Percentiles rank a stretch among this genome's conserved stretches.
Evolutionary conservation across 92 coral and sea anemone species (phyloP).

Genomic region (Bergia puertoricense): DNA sequence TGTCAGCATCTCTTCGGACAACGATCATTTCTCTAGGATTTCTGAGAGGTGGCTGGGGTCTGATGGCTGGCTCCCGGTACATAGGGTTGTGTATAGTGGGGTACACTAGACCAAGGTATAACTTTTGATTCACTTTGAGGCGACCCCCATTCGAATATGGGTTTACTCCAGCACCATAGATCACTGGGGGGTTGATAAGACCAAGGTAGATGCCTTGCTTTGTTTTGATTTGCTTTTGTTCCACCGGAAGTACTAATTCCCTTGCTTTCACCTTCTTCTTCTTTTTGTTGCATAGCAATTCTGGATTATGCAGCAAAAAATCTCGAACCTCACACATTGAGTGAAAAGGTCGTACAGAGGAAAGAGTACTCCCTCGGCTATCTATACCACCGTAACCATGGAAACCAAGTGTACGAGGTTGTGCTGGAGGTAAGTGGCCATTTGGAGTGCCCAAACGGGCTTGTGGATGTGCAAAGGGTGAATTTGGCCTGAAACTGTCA

Average conservation of each 20-base stretch:
- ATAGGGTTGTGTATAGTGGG: constrained; percentile 66
- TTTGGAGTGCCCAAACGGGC: constrained; percentile 60
- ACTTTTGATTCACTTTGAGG: constrained; percentile 77
- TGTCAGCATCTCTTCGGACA: constrained; percentile 69
- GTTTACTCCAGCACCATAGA: constrained; percentile 72
- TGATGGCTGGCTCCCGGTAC: constrained; percentile 58
- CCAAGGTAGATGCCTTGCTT: constrained; percentile 92
- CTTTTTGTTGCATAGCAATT: constrained; percentile 60
- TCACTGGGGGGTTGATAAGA: constrained; percentile 74
- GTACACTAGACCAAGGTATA: constrained; percentile 82
- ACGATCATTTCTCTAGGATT: constrained; percentile 63
- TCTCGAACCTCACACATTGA: constrained; percentile 79
- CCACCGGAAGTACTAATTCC: constrained; percentile 27
- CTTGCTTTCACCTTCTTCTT: constrained; percentile 48
- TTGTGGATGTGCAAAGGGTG: constrained; percentile 77
- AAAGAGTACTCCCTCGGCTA: constrained; percentile 15
- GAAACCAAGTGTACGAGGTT: constrained; percentile 40
- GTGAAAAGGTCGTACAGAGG: constrained; percentile 49
- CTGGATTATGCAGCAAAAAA: constrained; percentile 68
- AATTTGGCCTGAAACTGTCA: constrained; percentile 76
- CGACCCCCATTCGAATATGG: constrained; percentile 63
- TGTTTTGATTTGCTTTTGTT: constrained; percentile 83
- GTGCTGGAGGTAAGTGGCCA: constrained; percentile 19
- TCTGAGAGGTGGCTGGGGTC: constrained; percentile 26
- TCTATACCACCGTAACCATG: constrained; percentile 47